phyloP scores from a whole-genome alignment of 64 coral and sea anemone genomes.

The Acropora tenuis region DNA sequence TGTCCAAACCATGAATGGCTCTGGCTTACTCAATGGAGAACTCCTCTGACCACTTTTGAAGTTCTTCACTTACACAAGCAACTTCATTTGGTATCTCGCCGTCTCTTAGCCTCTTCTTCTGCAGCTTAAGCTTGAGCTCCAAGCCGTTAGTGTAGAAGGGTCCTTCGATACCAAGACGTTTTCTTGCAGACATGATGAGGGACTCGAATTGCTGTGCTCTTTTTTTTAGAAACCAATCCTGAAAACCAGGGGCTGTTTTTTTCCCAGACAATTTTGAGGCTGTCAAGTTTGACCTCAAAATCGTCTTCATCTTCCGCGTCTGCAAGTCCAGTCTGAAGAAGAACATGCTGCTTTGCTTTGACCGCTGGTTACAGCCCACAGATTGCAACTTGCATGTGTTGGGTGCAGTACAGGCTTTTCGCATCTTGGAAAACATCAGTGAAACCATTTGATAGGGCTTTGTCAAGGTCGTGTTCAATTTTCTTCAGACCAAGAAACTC shows the following conservation, averaged over 20 bases:
- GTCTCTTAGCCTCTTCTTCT: constrained; percentile 45
- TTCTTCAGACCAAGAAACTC: constrained; percentile 20
- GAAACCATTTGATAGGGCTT: constrained; percentile 24
- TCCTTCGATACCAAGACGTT: constrained; percentile 38
- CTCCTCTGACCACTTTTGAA: constrained; percentile 33
- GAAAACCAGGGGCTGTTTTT: constrained; percentile 55
- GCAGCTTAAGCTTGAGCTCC: constrained; percentile 59
- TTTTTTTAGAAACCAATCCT: constrained; percentile 58
- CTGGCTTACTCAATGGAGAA: constrained; percentile 26
- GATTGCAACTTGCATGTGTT: constrained; percentile 54
- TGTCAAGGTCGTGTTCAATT: constrained; percentile 20
- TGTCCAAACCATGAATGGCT: constrained; percentile 11
- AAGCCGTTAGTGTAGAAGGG: constrained; percentile 61
- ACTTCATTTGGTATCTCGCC: constrained; percentile 44
- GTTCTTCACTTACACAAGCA: constrained; percentile 35
- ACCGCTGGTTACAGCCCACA: constrained; percentile 48
- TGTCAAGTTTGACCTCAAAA: constrained; percentile 53
- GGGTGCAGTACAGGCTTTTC: constrained; percentile 35
- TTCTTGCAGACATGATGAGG: constrained; percentile 47
- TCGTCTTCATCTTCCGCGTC: constrained; percentile 60
- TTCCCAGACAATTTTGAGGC: constrained; percentile 45
- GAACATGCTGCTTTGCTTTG: constrained; percentile 37
- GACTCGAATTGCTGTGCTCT: constrained; percentile 22
- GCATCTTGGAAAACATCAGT: constrained; percentile 34
- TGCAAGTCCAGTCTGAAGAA: constrained; percentile 51